phyloP scores from a whole-genome alignment of 2,888 invertebrate species.

The Lasioglossum leucozonium region DNA sequence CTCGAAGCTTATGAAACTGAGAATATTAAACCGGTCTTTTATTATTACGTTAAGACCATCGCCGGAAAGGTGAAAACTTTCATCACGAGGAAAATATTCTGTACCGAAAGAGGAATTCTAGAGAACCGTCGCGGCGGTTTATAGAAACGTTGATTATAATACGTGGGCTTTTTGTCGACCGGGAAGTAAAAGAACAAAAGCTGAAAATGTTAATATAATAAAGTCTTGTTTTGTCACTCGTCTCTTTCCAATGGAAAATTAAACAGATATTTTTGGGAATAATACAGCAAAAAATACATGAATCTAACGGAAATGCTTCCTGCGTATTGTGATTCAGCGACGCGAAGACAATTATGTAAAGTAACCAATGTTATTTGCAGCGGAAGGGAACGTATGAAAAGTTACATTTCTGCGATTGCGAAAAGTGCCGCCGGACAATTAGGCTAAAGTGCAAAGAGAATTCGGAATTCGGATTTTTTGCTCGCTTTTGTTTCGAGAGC shows the following conservation, averaged over 20 bases:
- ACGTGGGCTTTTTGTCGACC: neutral
- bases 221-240: neutral
- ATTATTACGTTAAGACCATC: slow-evolving; percentile 10
- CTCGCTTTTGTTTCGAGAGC: neutral
- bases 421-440: neutral
- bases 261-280: neutral
- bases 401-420: neutral
- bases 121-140: neutral
- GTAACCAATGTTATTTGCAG: neutral
- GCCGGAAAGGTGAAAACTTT: slow-evolving; percentile 9
- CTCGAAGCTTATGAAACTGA: slow-evolving; percentile 26
- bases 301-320: neutral
- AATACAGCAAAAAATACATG: neutral
- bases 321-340: neutral
- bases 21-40: slow-evolving; percentile 22
- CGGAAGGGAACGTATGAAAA: neutral
- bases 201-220: slow-evolving; percentile 37
- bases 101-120: slow-evolving; percentile 17
- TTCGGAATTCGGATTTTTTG: neutral
- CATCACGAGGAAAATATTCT: slow-evolving; percentile 27
- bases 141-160: neutral
- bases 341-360: neutral
- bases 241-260: neutral
- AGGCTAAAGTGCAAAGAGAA: neutral
- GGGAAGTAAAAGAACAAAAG: neutral